Evolutionary conservation across 1,140 invertebrate species (phyloP).

Genomic region (Caenorhabditis inopinata): DNA sequence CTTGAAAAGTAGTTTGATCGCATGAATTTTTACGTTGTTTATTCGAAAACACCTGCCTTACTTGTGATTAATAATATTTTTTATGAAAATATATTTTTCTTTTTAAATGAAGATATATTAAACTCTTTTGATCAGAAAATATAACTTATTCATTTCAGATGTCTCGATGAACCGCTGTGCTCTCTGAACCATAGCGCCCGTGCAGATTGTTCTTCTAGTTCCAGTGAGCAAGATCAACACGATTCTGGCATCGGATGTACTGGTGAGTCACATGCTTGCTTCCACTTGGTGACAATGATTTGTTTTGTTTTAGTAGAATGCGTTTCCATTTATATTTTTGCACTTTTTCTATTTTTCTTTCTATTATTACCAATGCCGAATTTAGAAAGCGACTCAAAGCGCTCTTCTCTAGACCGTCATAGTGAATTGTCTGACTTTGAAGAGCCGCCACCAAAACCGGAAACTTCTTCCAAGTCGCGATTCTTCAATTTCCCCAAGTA

Average conservation of each 20-base stretch:
- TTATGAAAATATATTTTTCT: too few relatives aligned
- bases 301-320: not conserved
- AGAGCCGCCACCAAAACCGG: slow-evolving; percentile 32
- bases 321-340: not conserved
- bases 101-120: too few relatives aligned
- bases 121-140: too few relatives aligned
- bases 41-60: too few relatives aligned
- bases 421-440: slow-evolving; percentile 34
- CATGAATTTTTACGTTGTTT: too few relatives aligned
- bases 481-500: slow-evolving; percentile 46
- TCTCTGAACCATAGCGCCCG: not conserved
- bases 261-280: not conserved
- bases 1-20: too few relatives aligned
- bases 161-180: slow-evolving; percentile 25
- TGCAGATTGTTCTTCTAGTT: slow-evolving; percentile 21
- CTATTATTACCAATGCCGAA: too few relatives aligned
- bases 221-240: slow-evolving; percentile 15
- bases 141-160: not conserved
- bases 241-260: slow-evolving; percentile 15
- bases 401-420: slow-evolving; percentile 31
- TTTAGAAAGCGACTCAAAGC: slow-evolving; percentile 33
- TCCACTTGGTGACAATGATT: not conserved
- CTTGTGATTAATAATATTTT: too few relatives aligned
- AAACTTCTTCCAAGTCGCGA: slow-evolving; percentile 2
- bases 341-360: not conserved